These are phyloP conservation scores for Bombus consobrinus DNA, from an alignment of 1,140 invertebrate genomes.

Conservation along the genomic window DNA sequence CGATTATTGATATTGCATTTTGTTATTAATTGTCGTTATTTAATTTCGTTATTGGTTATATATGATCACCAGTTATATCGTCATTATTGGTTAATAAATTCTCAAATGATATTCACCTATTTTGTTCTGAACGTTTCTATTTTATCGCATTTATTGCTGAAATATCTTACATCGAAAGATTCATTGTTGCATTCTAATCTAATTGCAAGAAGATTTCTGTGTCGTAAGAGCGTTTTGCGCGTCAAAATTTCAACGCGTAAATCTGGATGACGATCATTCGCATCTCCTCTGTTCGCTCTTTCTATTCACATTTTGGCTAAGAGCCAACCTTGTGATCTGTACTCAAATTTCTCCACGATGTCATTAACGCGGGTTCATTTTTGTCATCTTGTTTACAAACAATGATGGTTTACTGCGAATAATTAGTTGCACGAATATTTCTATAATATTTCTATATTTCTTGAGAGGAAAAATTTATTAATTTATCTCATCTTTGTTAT, in stretches of 20 bases:
- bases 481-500: neutral
- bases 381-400: slow-evolving; percentile 33
- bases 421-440: neutral
- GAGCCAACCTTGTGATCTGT: slow-evolving; percentile 50
- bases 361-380: slow-evolving; percentile 49
- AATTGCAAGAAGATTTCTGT: neutral
- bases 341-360: slow-evolving; percentile 55
- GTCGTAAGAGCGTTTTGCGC: slow-evolving; percentile 11
- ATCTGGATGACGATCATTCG: slow-evolving; percentile 47
- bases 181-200: neutral
- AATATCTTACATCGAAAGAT: neutral
- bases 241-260: slow-evolving; percentile 32
- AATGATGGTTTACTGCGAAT: neutral
- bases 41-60: too few species aligned
- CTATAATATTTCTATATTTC: too few species aligned
- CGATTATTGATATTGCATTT: too few species aligned
- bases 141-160: neutral
- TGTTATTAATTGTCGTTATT: too few species aligned
- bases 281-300: slow-evolving; percentile 43
- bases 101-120: neutral
- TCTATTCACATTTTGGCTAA: slow-evolving; percentile 56
- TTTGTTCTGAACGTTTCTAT: neutral
- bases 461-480: too few species aligned
- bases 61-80: too few species aligned
- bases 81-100: neutral